These are phyloP conservation scores for Denticeps clupeoides DNA, from an alignment of 2,797 vertebrate species.

Conservation along the genomic window DNA sequence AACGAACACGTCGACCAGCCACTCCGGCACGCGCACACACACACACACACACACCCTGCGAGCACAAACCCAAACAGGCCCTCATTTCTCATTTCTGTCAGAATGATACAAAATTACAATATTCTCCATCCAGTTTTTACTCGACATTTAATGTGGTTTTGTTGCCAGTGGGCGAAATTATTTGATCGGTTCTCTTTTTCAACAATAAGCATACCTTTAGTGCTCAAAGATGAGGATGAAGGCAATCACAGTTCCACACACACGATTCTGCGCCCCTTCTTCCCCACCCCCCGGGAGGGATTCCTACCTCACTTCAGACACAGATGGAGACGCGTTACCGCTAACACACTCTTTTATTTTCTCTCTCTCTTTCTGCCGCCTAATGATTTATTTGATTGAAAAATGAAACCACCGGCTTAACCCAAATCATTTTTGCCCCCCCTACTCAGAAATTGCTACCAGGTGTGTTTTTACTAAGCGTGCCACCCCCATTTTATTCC, in stretches of 20 bases:
- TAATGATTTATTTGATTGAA: conserved; percentile 33
- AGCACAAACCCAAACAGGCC: background rate
- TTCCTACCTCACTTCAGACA: no score
- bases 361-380: conserved; percentile 13
- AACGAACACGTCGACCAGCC: background rate
- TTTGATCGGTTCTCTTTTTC: no score
- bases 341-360: background rate
- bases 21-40: background rate
- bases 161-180: no score
- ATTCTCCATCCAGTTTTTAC: no score
- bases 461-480: conserved; percentile 18
- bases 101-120: no score
- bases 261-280: no score
- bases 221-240: no score
- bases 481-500: background rate
- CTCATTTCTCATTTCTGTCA: no score
- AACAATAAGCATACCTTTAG: no score
- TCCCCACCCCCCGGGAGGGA: no score
- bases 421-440: conserved; percentile 11
- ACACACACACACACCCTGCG: background rate
- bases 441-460: conserved; percentile 22
- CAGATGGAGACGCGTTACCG: background rate
- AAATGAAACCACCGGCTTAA: conserved; percentile 25
- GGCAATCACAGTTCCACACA: no score
- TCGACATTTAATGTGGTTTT: no score